Evolutionary conservation across 2,888 invertebrate species (phyloP).

Genomic region (Charanyca ferruginea): DNA sequence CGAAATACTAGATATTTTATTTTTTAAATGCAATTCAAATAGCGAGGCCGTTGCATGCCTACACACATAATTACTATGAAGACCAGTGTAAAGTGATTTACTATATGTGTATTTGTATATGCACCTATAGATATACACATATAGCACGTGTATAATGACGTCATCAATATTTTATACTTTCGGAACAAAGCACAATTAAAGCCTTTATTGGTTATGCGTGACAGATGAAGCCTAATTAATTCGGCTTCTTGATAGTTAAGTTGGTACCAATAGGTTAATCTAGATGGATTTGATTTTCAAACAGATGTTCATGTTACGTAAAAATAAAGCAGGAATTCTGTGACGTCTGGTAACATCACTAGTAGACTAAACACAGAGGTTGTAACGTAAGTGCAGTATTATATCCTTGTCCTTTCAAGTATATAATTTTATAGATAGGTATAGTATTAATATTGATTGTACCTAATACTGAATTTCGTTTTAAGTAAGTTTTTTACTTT

Average conservation of each 20-base stretch:
- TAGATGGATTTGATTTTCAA: slow-evolving; percentile 1
- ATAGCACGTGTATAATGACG: background rate
- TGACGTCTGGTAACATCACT: slow-evolving; percentile 12
- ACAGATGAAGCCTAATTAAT: slow-evolving; percentile 1
- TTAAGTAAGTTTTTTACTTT: no score
- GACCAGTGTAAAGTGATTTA: slow-evolving; percentile 4
- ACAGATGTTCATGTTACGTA: background rate
- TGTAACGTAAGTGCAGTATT: slow-evolving; percentile 2
- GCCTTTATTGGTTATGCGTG: background rate
- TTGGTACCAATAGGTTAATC: no score
- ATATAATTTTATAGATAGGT: background rate
- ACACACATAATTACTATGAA: background rate
- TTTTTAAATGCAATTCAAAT: slow-evolving; percentile 3
- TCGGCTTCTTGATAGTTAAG: background rate
- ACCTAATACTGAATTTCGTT: no score
- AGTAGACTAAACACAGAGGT: slow-evolving; percentile 31
- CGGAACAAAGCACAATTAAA: slow-evolving; percentile 25
- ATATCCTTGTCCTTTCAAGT: background rate
- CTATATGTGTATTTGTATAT: background rate
- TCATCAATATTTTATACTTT: slow-evolving; percentile 28
- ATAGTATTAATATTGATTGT: no score
- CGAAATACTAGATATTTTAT: slow-evolving; percentile 1
- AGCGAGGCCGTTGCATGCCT: slow-evolving; percentile 13
- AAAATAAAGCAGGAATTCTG: slow-evolving; percentile 8
- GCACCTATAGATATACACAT: background rate